These are phyloP conservation scores for Callospermophilus lateralis DNA, from an alignment of 2,113 vertebrate genomes.

Conservation along the genomic window DNA sequence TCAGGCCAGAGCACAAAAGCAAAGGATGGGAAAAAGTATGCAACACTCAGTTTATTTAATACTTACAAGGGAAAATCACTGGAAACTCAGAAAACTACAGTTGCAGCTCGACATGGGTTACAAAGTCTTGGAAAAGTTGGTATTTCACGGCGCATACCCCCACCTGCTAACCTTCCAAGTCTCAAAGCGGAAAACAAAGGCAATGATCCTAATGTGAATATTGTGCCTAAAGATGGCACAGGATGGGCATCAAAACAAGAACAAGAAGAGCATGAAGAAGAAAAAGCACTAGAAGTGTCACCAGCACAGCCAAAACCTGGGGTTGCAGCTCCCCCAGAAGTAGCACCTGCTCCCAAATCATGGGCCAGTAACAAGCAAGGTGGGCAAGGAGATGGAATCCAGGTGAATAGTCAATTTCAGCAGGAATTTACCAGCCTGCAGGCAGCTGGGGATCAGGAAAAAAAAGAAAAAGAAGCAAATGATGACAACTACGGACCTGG, in stretches of 20 bases:
- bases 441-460: conserved; percentile 96
- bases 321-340: conserved; percentile 91
- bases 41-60: too few relatives aligned
- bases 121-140: too few relatives aligned
- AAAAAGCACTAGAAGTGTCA: conserved; percentile 96
- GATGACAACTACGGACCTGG: conserved; percentile 97
- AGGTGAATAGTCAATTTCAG: conserved; percentile 97
- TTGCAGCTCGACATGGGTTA: too few relatives aligned
- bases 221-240: conserved; percentile 98
- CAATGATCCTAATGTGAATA: too few relatives aligned
- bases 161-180: too few relatives aligned
- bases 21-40: too few relatives aligned
- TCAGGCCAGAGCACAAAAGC: too few relatives aligned
- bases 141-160: too few relatives aligned
- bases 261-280: conserved; percentile 94
- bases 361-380: conserved; percentile 98
- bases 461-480: conserved; percentile 91
- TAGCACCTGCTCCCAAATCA: conserved; percentile 92
- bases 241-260: conserved; percentile 98
- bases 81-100: too few relatives aligned
- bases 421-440: conserved; percentile 99
- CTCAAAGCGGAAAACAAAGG: too few relatives aligned
- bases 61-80: too few relatives aligned
- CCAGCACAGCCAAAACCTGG: conserved; percentile 91
- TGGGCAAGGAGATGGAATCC: conserved; percentile 93